Conservation (phyloP, 2,113 vertebrate species). For the Triplophysa siluroides region DNA sequence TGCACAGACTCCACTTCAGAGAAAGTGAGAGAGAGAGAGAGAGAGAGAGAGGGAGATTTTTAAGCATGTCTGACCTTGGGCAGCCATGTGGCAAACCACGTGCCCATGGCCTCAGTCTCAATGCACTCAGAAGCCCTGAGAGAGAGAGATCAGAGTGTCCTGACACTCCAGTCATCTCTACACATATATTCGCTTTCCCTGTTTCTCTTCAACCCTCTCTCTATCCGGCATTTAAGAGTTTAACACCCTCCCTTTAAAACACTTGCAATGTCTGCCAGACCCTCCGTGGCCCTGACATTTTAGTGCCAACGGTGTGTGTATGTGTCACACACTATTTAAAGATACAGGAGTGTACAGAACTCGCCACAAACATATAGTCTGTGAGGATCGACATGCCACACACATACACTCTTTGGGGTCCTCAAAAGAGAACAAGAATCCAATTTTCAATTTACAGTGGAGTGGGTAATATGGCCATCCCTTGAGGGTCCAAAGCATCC, state of each 20-base stretch:
- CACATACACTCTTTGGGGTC: slow-evolving; percentile 61
- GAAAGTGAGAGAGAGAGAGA: slow-evolving; percentile 34
- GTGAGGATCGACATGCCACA: slow-evolving; percentile 41
- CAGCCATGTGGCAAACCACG: slow-evolving; percentile 30
- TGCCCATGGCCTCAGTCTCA: slow-evolving; percentile 44
- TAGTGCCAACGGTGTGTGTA: slow-evolving; percentile 41
- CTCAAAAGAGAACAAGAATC: slow-evolving; percentile 67
- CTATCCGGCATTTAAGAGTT: slow-evolving; percentile 37
- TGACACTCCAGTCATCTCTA: not conserved
- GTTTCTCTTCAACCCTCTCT: slow-evolving; percentile 21
- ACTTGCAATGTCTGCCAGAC: slow-evolving; percentile 20
- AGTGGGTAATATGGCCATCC: slow-evolving; percentile 75
- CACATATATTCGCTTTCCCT: slow-evolving; percentile 31
- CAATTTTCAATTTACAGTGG: slow-evolving; percentile 80
- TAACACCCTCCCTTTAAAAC: slow-evolving; percentile 35
- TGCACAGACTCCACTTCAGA: slow-evolving; percentile 8
- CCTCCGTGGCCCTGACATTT: slow-evolving; percentile 52
- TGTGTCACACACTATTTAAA: not conserved
- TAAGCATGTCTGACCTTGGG: slow-evolving; percentile 46
- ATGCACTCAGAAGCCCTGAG: slow-evolving; percentile 57
- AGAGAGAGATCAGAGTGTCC: slow-evolving; percentile 22
- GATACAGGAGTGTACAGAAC: not conserved
- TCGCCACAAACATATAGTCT: slow-evolving; percentile 39
- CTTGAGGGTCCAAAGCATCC: slow-evolving; percentile 60
- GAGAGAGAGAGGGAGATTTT: slow-evolving; percentile 25